Base-by-base conservation (phyloP, 1,140 invertebrate species). In the Gonioctena quinquepunctata region DNA sequence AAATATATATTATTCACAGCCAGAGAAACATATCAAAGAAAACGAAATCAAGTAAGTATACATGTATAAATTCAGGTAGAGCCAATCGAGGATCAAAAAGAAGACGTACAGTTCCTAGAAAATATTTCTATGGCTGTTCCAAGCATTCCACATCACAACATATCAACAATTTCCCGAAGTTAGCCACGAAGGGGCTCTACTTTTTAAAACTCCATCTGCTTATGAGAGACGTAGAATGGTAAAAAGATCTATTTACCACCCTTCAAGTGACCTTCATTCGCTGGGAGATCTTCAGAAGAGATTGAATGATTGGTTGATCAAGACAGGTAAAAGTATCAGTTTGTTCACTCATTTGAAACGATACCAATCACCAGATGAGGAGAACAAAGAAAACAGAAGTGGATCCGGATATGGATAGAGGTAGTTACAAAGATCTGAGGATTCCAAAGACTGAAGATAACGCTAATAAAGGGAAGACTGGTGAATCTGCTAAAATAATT, bases 371-470 rank as follows among this genome's bases (percentile, higher is more conserved):
- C 78, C 68, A 6, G 74, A 76, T 19, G 85, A 87, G 66, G 86
- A 87, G 68, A 83, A 88, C 75, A 88, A 88, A 73, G 86, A 88
- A 77, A 88, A 68, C 84, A 28, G 84, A 87, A 25, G 81, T 80
- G 60, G 78, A 84, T 81, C 82, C 27, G 54, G 16, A 72, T 59
- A 26, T 52, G 33, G 57, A n/a, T 27, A 61, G 28, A 33, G 59
- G 59, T 27, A 78, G 75, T 67, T 77, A 78, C 67, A 73, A 81
- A 68, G 67, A 70, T 72, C 60, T 79, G 21, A 69, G 67, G 11
- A 77, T 76, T 27, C 7, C 22, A 11, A 3, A 42, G 13, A 52
- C 21, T 26, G 23, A 52, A 48, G 27, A 62, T 42, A 50, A 27
- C 11, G 72, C 72, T 13, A n/a, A n/a, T n/a, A n/a, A n/a, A n/a